Evolutionary conservation across 1,140 invertebrate genomes (phyloP).

Genomic region (Berghia stephanieae): DNA sequence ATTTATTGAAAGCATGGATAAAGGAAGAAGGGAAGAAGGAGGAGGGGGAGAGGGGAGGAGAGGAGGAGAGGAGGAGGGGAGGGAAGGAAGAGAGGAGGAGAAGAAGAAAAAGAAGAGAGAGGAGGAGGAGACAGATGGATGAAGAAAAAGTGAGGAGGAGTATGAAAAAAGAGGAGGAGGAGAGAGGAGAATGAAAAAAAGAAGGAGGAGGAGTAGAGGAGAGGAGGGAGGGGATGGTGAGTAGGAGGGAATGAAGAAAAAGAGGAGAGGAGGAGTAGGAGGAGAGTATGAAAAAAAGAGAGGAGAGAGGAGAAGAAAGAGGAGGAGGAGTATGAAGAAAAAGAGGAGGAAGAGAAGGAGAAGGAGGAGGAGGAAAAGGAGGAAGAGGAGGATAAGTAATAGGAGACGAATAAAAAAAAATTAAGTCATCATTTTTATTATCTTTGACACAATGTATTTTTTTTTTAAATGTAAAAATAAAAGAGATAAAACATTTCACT

Average conservation of each 20-base stretch:
- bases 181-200: conserved; percentile 17
- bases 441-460: too few relatives aligned
- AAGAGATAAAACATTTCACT: neutral
- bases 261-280: neutral
- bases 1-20: neutral
- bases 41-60: conserved; percentile 22
- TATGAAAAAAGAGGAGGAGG: conserved; percentile 6
- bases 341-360: conserved; percentile 29
- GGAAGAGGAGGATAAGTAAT: too few relatives aligned
- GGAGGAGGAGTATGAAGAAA: conserved; percentile 17
- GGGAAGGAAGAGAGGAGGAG: conserved; percentile 20
- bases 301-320: conserved; percentile 23
- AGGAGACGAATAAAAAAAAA: too few relatives aligned
- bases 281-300: conserved; percentile 8
- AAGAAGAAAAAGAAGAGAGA: conserved; percentile 21
- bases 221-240: conserved; percentile 18
- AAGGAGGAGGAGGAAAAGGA: conserved; percentile 27
- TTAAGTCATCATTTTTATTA: too few relatives aligned
- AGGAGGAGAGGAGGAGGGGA: conserved; percentile 18
- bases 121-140: too few relatives aligned
- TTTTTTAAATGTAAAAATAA: too few relatives aligned
- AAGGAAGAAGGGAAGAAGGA: conserved; percentile 3
- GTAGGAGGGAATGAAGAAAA: neutral
- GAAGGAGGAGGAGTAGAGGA: conserved; percentile 15
- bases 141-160: neutral